Evolutionary conservation across 2,797 vertebrate species (phyloP).

Genomic region (Cuculus canorus): DNA sequence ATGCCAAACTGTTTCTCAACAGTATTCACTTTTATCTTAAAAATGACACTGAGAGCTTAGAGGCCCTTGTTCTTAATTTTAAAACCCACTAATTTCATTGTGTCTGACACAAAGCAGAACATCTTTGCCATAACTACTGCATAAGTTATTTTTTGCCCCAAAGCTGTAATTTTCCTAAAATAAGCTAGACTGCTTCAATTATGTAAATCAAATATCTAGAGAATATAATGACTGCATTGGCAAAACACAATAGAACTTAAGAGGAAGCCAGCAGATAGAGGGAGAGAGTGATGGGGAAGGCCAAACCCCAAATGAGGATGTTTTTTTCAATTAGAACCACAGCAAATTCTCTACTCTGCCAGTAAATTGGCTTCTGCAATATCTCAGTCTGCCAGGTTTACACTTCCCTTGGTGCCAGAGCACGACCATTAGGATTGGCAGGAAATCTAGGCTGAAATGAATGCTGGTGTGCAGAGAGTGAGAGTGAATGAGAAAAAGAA

Average conservation of each 20-base stretch:
- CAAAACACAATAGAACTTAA: constrained; percentile 66
- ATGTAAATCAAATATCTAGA: constrained; percentile 76
- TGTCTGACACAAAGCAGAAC: constrained; percentile 76
- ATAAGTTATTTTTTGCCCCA: constrained; percentile 74
- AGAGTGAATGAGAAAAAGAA: neutral
- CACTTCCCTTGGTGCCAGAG: constrained; percentile 14
- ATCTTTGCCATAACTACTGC: constrained; percentile 76
- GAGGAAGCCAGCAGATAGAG: constrained; percentile 38
- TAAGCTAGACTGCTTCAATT: constrained; percentile 78
- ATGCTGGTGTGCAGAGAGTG: neutral
- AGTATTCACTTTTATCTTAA: constrained; percentile 64
- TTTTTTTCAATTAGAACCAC: constrained; percentile 57
- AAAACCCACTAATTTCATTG: constrained; percentile 76
- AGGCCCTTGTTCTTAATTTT: constrained; percentile 77
- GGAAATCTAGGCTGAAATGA: constrained; percentile 17
- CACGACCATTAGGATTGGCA: neutral
- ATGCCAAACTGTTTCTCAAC: constrained; percentile 73
- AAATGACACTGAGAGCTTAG: constrained; percentile 69
- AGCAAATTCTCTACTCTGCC: constrained; percentile 36
- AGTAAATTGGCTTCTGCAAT: constrained; percentile 25
- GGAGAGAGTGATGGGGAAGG: constrained; percentile 1
- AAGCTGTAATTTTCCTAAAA: constrained; percentile 82
- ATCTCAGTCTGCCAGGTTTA: constrained; percentile 18
- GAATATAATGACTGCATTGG: constrained; percentile 70
- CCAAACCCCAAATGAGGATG: constrained; percentile 51